Evolutionary conservation across 2,888 invertebrate species (phyloP).

Genomic region (Brachylomia viminalis): DNA sequence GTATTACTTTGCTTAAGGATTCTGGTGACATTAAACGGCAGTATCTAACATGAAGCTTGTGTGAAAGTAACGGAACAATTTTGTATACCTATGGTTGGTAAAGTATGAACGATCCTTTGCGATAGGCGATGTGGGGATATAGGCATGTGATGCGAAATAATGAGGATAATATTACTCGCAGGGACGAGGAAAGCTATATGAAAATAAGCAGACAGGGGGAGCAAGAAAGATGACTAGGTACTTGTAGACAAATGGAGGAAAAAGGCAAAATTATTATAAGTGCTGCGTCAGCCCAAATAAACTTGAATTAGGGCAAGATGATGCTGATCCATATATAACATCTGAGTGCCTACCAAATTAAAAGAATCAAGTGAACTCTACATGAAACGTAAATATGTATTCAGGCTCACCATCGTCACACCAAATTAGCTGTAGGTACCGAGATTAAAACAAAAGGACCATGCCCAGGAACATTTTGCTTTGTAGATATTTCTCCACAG

Average conservation of each 20-base stretch:
- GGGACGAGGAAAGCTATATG: neutral
- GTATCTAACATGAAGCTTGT: slow-evolving; percentile 1
- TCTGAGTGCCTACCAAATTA: neutral
- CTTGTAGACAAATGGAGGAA: neutral
- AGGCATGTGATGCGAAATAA: neutral
- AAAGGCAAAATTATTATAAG: neutral
- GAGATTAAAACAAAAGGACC: neutral
- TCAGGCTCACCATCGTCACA: neutral
- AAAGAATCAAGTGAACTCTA: neutral
- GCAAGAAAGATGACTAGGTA: neutral
- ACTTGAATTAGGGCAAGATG: neutral
- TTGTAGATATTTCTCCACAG: neutral
- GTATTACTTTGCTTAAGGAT: neutral
- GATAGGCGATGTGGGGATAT: neutral
- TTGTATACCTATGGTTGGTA: neutral
- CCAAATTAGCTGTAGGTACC: neutral
- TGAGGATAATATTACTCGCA: neutral
- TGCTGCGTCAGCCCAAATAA: neutral
- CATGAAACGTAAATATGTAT: neutral
- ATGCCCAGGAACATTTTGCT: neutral
- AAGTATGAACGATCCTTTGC: neutral
- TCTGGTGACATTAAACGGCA: neutral
- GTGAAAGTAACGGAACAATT: neutral
- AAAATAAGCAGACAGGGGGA: neutral
- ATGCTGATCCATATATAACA: neutral